Base-by-base conservation (phyloP, 2,888 invertebrate species). In the Acleris holmiana region DNA sequence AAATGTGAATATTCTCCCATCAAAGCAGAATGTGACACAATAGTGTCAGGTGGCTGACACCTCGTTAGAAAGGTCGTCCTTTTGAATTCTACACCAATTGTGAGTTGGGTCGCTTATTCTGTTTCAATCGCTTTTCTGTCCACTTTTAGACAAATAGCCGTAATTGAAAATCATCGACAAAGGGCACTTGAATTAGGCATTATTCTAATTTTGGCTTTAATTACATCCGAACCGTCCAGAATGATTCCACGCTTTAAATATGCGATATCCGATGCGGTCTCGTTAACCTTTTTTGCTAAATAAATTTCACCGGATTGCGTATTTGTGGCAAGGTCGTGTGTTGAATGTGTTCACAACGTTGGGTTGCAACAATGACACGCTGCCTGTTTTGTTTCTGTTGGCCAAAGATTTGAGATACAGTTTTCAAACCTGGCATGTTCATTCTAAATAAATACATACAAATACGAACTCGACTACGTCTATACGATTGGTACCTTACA, bases 41-140 rank as follows among this genome's bases (percentile, higher is more conserved):
- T 86, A 84, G 88, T 87, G 84, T 89, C 89, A 85, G 88, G 84
- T 90, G 85, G 77, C 84, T 79, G 88, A 89, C 88, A 88, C 89
- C 89, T 89, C 86, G 86, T 90, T 90, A 89, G 82, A 78, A 79
- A 80, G 82, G 82, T 78, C 79, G 80, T 72, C 83, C 84, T 83
- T 85, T 84, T 80, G 84, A 83, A 83, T 82, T 76, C 80, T 81
- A 79, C 82, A 84, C 80, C 82, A 83, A 85, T 86, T 84, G 85
- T 80, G 85, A 85, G 84, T 77, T 78, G 86, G 86, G 86, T 85
- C 83, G 78, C 72, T 73, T 72, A 80, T 84, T 82, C 83, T 80
- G 85, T 88, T 88, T 82, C 85, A 84, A 84, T 85, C 83, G 83
- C 77, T 73, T 77, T 75, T 76, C 77, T 76, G 80, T 78, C 76